phyloP scores from a whole-genome alignment of 2,113 vertebrate genomes.

The Prochilodus magdalenae region DNA sequence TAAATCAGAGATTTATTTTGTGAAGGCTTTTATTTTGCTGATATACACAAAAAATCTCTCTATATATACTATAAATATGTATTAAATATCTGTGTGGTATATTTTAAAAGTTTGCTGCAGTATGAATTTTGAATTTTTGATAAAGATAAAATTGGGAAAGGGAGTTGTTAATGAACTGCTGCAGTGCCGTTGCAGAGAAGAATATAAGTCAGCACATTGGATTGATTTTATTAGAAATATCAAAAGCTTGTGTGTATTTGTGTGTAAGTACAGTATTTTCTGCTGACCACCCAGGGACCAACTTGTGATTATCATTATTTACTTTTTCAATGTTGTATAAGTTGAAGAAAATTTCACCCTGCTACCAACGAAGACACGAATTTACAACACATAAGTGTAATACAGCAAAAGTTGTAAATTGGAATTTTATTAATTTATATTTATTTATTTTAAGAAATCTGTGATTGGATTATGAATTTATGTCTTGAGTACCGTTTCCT shows the following conservation, averaged over 20 bases:
- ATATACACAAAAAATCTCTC: constrained; percentile 51
- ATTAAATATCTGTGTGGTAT: constrained; percentile 69
- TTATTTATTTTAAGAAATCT: neutral
- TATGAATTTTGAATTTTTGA: constrained; percentile 58
- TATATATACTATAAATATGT: constrained; percentile 61
- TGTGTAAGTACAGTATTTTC: constrained; percentile 59
- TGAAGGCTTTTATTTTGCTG: constrained; percentile 77
- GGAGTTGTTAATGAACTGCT: constrained; percentile 53
- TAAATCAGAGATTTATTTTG: constrained; percentile 80
- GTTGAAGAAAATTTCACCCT: neutral
- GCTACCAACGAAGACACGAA: neutral
- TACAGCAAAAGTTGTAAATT: neutral
- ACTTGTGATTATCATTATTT: neutral
- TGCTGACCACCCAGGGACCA: constrained; percentile 57
- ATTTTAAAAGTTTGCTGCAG: constrained; percentile 70
- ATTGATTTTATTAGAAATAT: constrained; percentile 61
- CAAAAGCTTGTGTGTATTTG: constrained; percentile 68
- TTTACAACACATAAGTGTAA: neutral
- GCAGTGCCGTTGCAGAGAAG: constrained; percentile 56
- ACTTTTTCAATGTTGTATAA: neutral
- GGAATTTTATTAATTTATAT: neutral
- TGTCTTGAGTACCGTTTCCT: constrained; percentile 1
- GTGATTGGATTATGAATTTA: constrained; percentile 9
- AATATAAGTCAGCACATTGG: constrained; percentile 57
- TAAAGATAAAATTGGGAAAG: constrained; percentile 52